phyloP scores from a whole-genome alignment of 2,797 vertebrate genomes.

The Eleutherodactylus coqui region DNA sequence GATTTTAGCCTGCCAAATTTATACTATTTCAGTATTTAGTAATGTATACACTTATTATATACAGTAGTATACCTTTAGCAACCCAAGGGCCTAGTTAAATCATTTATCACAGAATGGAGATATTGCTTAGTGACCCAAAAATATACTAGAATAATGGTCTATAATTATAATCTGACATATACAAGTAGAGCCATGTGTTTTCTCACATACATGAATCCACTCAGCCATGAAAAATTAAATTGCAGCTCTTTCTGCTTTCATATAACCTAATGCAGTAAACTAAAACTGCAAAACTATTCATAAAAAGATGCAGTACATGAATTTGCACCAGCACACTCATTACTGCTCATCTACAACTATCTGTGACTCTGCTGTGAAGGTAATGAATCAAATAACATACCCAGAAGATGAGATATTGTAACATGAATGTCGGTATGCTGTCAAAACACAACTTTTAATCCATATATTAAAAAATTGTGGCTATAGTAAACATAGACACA shows the following conservation, averaged over 20 bases:
- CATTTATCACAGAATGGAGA: conserved; percentile 15
- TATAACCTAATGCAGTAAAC: background rate
- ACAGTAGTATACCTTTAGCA: background rate
- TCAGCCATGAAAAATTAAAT: conserved; percentile 35
- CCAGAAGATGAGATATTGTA: background rate
- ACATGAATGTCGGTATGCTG: too few species aligned
- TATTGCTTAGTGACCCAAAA: conserved; percentile 35
- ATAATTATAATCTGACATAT: conserved; percentile 54
- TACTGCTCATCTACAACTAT: background rate
- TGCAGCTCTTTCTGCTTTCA: background rate
- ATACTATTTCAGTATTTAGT: background rate
- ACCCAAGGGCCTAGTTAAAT: background rate
- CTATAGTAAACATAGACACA: too few species aligned
- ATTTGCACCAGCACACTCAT: background rate
- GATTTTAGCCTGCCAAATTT: background rate
- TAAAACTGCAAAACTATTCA: conserved; percentile 3
- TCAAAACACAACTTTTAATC: too few species aligned
- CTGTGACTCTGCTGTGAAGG: background rate
- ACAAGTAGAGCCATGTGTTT: conserved; percentile 34
- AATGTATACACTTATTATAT: background rate
- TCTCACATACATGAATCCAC: conserved; percentile 17
- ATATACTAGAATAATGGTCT: conserved; percentile 49
- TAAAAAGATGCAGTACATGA: conserved; percentile 5
- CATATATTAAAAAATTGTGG: too few species aligned
- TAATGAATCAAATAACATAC: background rate